Conservation (phyloP, 2,113 vertebrate genomes). For the Rutilus rutilus region DNA sequence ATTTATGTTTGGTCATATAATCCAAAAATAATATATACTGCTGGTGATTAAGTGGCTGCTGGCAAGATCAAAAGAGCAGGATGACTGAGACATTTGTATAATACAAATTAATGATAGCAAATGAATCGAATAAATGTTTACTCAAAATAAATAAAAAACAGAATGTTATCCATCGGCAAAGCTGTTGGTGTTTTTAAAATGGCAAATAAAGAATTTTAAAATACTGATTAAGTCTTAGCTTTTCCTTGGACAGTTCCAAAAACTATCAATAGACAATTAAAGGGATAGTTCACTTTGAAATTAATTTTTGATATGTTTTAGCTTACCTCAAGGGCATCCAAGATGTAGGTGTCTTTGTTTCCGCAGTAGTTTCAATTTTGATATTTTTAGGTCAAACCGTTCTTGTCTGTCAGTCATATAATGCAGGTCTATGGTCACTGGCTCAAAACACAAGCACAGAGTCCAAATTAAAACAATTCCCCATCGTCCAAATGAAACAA, state of each 20-base stretch:
- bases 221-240: not conserved
- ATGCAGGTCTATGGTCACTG: too few species aligned
- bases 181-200: not conserved
- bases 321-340: too few species aligned
- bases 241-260: not conserved
- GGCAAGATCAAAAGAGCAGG: not conserved
- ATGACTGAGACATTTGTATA: conserved; percentile 2
- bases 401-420: too few species aligned
- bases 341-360: too few species aligned
- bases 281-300: too few species aligned
- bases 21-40: not conserved
- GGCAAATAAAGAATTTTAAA: not conserved
- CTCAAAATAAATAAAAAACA: not conserved
- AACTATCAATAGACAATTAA: not conserved
- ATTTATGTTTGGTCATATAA: conserved; percentile 15
- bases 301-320: too few species aligned
- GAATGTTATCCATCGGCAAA: not conserved
- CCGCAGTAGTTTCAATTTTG: too few species aligned
- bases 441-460: too few species aligned
- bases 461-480: too few species aligned
- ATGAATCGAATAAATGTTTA: not conserved
- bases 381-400: too few species aligned
- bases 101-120: not conserved
- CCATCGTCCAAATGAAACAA: too few species aligned
- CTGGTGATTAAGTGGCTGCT: not conserved